Evolutionary conservation across 2,113 vertebrate species (phyloP).

Genomic region (Gobiocypris rarus): DNA sequence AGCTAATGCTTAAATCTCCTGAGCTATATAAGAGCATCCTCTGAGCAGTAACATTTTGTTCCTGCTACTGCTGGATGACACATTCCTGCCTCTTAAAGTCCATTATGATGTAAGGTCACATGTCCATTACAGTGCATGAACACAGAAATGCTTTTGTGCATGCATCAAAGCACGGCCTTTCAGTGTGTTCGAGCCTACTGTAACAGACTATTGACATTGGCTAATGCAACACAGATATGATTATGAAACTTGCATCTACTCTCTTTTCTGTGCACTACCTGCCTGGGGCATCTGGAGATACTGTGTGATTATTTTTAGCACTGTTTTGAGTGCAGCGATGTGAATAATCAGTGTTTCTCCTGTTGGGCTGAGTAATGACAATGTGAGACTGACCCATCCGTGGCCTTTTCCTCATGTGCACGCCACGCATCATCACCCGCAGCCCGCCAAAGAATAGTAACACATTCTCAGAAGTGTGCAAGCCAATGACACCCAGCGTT

Average conservation of each 20-base stretch:
- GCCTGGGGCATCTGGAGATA: slow-evolving; percentile 63
- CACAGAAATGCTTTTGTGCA: not conserved
- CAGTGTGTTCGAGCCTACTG: not conserved
- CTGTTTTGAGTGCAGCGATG: slow-evolving; percentile 70
- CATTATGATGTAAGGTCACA: slow-evolving; percentile 31
- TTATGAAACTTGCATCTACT: slow-evolving; percentile 25
- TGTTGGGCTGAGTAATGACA: slow-evolving; percentile 70
- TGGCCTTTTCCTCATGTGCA: not conserved
- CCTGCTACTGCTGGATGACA: slow-evolving; percentile 20
- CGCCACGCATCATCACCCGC: slow-evolving; percentile 6
- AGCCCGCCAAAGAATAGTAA: slow-evolving; percentile 11
- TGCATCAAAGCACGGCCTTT: slow-evolving; percentile 5
- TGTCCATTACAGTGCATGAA: slow-evolving; percentile 11
- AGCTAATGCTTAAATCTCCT: not conserved
- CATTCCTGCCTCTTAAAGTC: slow-evolving; percentile 23
- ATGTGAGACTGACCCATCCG: slow-evolving; percentile 67
- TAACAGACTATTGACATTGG: slow-evolving; percentile 25
- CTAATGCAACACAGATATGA: slow-evolving; percentile 28
- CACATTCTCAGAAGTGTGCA: slow-evolving; percentile 24
- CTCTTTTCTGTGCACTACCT: slow-evolving; percentile 65
- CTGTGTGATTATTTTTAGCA: slow-evolving; percentile 73
- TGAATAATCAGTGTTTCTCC: slow-evolving; percentile 74
- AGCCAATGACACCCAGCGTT: slow-evolving; percentile 24
- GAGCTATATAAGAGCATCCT: not conserved
- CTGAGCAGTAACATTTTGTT: not conserved